Percentiles rank a stretch among this genome's conserved stretches.
phyloP scores from a whole-genome alignment of 1,140 invertebrate species.

The Bradynema listronoti region DNA sequence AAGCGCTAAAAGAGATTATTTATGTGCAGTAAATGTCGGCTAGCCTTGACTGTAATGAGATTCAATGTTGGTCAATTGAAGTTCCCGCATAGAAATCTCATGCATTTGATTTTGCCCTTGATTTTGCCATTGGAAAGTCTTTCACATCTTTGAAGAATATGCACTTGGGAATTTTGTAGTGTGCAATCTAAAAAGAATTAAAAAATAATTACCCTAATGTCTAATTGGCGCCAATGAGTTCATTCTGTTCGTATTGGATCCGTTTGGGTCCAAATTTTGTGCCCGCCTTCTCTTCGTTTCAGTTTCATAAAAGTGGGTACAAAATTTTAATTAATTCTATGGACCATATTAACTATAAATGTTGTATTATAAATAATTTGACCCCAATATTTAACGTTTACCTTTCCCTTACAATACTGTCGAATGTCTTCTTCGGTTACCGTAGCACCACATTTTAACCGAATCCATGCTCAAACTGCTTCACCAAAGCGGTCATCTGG shows the following conservation, averaged over 20 bases:
- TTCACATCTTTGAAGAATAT: constrained; percentile 65
- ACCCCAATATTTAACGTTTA: constrained; percentile 57
- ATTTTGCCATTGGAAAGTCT: constrained; percentile 71
- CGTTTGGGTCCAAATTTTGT: too few species aligned
- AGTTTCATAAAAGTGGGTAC: too few species aligned
- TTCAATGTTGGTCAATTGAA: constrained; percentile 30
- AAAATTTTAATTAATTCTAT: too few species aligned
- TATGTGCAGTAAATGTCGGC: neutral
- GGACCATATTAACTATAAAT: too few species aligned
- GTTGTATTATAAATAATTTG: too few species aligned
- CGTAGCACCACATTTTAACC: constrained; percentile 60
- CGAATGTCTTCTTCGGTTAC: constrained; percentile 65
- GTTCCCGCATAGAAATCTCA: constrained; percentile 41
- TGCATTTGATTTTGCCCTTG: constrained; percentile 65
- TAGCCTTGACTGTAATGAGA: constrained; percentile 36
- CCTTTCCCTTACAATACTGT: constrained; percentile 69
- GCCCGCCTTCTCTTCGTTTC: too few species aligned
- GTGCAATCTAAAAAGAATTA: constrained; percentile 64
- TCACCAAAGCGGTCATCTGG: constrained; percentile 75
- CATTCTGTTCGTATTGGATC: too few species aligned
- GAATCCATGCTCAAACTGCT: constrained; percentile 73
- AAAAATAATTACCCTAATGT: neutral
- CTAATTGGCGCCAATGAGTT: too few species aligned
- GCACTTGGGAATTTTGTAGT: constrained; percentile 76
- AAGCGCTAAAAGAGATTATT: too few species aligned